phyloP scores from a whole-genome alignment of 1,140 invertebrate species.

The Musca domestica region DNA sequence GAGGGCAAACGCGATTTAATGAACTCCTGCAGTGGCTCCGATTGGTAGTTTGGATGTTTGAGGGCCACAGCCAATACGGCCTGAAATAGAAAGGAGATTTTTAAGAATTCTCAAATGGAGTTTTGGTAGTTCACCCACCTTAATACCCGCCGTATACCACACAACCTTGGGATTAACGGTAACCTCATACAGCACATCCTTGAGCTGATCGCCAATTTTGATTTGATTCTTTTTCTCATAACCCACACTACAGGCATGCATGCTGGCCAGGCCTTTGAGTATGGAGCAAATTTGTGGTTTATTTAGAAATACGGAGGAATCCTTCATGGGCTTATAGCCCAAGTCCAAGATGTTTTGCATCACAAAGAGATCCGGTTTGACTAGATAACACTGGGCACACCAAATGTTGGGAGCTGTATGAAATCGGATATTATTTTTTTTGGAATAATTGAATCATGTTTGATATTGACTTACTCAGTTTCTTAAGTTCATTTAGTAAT shows the following conservation, averaged over 20 bases:
- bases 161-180: constrained; percentile 35
- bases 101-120: too few species aligned
- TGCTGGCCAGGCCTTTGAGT: constrained; percentile 47
- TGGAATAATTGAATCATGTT: background rate
- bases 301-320: constrained; percentile 31
- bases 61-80: constrained; percentile 37
- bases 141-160: constrained; percentile 42
- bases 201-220: constrained; percentile 46
- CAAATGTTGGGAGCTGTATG: constrained; percentile 42
- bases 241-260: constrained; percentile 52
- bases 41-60: constrained; percentile 34
- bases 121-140: constrained; percentile 27
- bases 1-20: constrained; percentile 40
- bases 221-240: constrained; percentile 39
- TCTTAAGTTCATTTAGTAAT: constrained; percentile 39
- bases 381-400: constrained; percentile 51
- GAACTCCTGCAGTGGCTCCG: constrained; percentile 29
- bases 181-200: constrained; percentile 38
- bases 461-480: constrained; percentile 36
- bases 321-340: constrained; percentile 42
- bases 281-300: constrained; percentile 39
- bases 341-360: constrained; percentile 51
- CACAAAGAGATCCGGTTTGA: constrained; percentile 50
- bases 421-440: too few species aligned
- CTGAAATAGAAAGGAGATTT: constrained; percentile 25